These are phyloP conservation scores for Goniozus legneri DNA, from an alignment of 1,140 invertebrate genomes.

Conservation along the genomic window DNA sequence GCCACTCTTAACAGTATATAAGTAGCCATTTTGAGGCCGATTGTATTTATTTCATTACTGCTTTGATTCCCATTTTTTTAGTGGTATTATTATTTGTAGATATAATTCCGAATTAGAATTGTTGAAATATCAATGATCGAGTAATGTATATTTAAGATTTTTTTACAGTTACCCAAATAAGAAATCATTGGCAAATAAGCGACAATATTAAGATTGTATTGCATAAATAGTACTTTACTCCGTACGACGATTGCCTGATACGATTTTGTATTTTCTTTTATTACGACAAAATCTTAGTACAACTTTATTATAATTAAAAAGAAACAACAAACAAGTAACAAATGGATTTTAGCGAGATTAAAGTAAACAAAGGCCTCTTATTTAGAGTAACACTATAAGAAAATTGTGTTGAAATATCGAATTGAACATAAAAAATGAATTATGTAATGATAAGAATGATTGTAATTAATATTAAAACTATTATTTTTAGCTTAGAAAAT, in stretches of 20 bases:
- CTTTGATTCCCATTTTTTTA: constrained; percentile 27
- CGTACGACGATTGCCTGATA: too few relatives aligned
- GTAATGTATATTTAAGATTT: constrained; percentile 25
- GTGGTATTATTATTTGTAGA: constrained; percentile 47
- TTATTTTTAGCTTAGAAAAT: not conserved
- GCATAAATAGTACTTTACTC: too few relatives aligned
- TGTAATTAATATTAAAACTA: not conserved
- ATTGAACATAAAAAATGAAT: not conserved
- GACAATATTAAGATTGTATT: too few relatives aligned
- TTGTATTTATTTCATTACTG: constrained; percentile 39
- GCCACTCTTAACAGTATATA: constrained; percentile 34
- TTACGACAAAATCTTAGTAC: not conserved
- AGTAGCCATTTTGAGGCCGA: constrained; percentile 44
- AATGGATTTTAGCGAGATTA: not conserved
- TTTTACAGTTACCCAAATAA: constrained; percentile 33
- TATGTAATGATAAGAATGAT: not conserved
- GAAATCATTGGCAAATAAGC: constrained; percentile 12
- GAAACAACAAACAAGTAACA: not conserved
- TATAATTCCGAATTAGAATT: constrained; percentile 21
- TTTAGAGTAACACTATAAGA: not conserved
- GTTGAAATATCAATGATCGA: constrained; percentile 10
- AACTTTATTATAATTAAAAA: too few relatives aligned
- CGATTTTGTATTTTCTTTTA: too few relatives aligned
- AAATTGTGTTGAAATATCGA: not conserved
- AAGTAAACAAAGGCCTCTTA: not conserved